phyloP scores from a whole-genome alignment of 2,888 invertebrate species.

The Cosmopolites sordidus region DNA sequence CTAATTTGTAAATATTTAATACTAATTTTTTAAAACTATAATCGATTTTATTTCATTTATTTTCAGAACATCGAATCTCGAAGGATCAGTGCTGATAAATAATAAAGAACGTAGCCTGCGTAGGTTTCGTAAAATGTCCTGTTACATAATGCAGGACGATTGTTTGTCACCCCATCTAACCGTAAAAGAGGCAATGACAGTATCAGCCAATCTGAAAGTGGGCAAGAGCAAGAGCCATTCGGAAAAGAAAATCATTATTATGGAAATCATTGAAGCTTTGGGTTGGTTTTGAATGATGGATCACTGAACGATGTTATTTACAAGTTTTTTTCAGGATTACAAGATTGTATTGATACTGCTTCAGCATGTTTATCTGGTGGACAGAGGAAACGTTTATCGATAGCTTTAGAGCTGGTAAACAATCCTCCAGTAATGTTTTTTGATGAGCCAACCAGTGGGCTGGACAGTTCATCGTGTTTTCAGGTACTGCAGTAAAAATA shows the following conservation, averaged over 20 bases:
- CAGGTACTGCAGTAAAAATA: slow-evolving; percentile 22
- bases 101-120: slow-evolving; percentile 82
- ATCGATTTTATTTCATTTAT: no score
- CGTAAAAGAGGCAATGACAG: slow-evolving; percentile 88
- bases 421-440: slow-evolving; percentile 98
- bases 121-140: slow-evolving; percentile 87
- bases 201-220: slow-evolving; percentile 89
- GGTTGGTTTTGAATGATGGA: slow-evolving; percentile 11
- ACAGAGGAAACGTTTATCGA: slow-evolving; percentile 85
- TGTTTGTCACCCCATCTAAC: slow-evolving; percentile 84
- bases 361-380: slow-evolving; percentile 84
- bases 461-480: slow-evolving; percentile 93
- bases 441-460: slow-evolving; percentile 89
- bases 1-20: no score
- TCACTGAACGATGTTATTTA: no score
- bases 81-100: slow-evolving; percentile 82
- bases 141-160: slow-evolving; percentile 96
- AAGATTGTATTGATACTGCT: slow-evolving; percentile 73
- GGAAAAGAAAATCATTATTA: slow-evolving; percentile 66
- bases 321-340: slow-evolving; percentile 63
- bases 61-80: slow-evolving; percentile 76
- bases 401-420: slow-evolving; percentile 89
- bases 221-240: slow-evolving; percentile 69
- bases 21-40: no score
- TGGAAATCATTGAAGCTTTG: slow-evolving; percentile 24